Percentiles rank a stretch among this genome's conserved stretches.
phyloP scores from a whole-genome alignment of 30 jellyfish, hydroid and myxozoan species.

The Nemopilema nomurai region DNA sequence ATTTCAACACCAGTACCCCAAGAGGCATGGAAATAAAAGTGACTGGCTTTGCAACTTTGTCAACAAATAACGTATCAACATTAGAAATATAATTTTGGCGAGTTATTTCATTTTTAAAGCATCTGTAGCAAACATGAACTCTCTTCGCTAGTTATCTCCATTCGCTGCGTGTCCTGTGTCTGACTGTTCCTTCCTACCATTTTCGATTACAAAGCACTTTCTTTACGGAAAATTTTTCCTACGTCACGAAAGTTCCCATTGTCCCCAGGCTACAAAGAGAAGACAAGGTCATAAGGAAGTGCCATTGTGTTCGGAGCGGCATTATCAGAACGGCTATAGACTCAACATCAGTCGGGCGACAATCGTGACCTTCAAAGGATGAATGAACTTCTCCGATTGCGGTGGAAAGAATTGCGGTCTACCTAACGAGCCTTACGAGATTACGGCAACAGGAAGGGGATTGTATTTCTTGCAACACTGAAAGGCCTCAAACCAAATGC shows the following conservation, averaged over 20 bases:
- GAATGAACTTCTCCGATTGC: neutral
- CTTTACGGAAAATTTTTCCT: neutral
- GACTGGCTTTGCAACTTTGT: too few species aligned
- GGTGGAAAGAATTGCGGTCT: neutral
- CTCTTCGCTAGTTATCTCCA: neutral
- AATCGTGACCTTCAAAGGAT: neutral
- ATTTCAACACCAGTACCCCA: too few species aligned
- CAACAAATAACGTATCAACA: too few species aligned
- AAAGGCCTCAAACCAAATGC: neutral
- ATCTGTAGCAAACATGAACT: neutral
- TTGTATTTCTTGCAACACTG: neutral
- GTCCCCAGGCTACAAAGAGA: neutral
- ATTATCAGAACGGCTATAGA: neutral
- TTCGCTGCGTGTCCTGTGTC: neutral
- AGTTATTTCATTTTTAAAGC: neutral
- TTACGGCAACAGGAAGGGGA: neutral
- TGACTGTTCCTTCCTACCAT: neutral
- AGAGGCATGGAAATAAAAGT: too few species aligned
- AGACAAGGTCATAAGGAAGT: neutral
- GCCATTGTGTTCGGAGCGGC: neutral
- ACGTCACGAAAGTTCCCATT: neutral
- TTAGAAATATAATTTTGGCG: too few species aligned
- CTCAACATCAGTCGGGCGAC: neutral
- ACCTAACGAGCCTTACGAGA: neutral
- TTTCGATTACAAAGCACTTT: neutral